Base-by-base conservation (phyloP, 2,888 invertebrate species). In the Endotricha flammealis region DNA sequence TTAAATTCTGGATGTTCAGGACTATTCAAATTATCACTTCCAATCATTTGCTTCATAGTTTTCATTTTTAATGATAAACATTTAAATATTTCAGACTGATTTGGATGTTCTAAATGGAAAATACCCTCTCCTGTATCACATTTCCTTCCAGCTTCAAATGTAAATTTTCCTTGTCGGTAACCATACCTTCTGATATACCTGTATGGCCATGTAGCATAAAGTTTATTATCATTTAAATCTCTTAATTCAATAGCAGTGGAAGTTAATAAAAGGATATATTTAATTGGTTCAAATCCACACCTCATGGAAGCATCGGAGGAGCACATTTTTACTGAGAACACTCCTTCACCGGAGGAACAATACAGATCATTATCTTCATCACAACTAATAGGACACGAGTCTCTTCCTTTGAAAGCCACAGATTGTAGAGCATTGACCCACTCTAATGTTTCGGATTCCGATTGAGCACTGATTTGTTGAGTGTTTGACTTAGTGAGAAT, bases 331-430 rank as follows among this genome's bases (percentile, higher is more conserved):
- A 95, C 94, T 35, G 91, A 90, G 65, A 95, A 95, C 9, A 94
- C 88, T 32, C 93, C 94, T 78, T 95, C 94, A 12, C 93, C 93
- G 39, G 93, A 93, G 24, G 95, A 93, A 64, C 94, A 95, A 65
- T 95, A 95, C n/a, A 95, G 80, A 71, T 95, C 95, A 73, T 95
- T 95, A 57, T 95, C 95, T 80, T 95, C 94, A 77, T 95, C 94
- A 61, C 94, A 91, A 39, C 79, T 81, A 16, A 87, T 80, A 28
- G 90, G 90, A 48, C 71, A 82, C 0, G 90, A 88, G 36, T 88
- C 85, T 54, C 86, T 88, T 41, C 91, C 92, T 58, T 91, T 91
- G 62, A 95, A 95, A 1, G 95, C 95, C 14, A 95, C 94, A 7
- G 91, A 90, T 64, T 95, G 95, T 38, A 95, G 87, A 3, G 93